Base-by-base conservation (phyloP, 2,888 invertebrate genomes). In the Morinoia aosen region DNA sequence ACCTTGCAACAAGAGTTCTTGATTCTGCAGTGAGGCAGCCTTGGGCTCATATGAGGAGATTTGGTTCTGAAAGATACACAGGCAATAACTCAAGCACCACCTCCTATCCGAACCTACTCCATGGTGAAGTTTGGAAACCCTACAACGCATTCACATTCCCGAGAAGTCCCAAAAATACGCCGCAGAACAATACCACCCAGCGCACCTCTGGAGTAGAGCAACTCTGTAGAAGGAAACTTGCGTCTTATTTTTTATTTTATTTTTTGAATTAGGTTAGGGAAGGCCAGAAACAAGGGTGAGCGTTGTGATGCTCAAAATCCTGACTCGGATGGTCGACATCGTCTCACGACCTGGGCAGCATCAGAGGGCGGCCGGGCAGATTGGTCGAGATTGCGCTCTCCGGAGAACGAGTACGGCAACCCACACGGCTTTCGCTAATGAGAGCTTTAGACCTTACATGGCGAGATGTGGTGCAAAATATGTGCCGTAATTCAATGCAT, bases 361-460 rank as follows among this genome's bases (percentile, higher is more conserved):
- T 90, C 40, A 90, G 16, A 90, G 40, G 90, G 40, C 12, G 40
- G 90, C 33, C 8, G 39, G 90, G 40, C 40, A 90, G 39, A 40
- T 90, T 90, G 48, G 40, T 48, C 48, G 40, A 90, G 90, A 90
- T 90, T 90, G 90, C 40, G 90, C 39, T 39, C 90, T 90, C 90
- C 10, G 48, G 90, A 40, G 48, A 39, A 90, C 40, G 90, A 39
- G 40, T 39, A 40, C 19, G 16, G 93, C 57, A 57, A 58, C 93
- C 76, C 76, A 93, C 93, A 57, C 57, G 57, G 16, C 57, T 48
- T 56, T 57, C 93, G 33, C 93, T 93, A 93, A 93, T 93, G 93
- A 93, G 93, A 57, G 93, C 93, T 56, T 93, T 56, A 19, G 57
- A 93, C 93, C 93, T 12, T 93, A 93, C 93, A 57, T 57, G 93